Percentiles rank a stretch among this genome's conserved stretches.
These are phyloP conservation scores for Chlorodrepanis virens DNA, from an alignment of 2,113 vertebrate genomes.

Conservation along the genomic window DNA sequence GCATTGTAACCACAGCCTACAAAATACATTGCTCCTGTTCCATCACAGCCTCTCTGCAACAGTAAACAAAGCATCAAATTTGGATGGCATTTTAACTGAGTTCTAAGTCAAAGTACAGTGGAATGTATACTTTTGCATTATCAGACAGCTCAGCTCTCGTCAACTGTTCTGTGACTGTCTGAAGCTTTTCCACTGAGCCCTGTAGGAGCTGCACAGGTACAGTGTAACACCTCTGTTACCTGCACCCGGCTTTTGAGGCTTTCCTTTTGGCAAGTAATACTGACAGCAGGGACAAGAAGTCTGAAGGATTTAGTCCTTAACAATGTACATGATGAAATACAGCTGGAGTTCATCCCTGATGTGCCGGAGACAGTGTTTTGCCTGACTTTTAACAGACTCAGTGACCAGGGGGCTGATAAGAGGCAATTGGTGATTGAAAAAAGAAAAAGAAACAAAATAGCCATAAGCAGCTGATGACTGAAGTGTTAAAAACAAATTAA, in stretches of 20 bases:
- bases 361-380: background rate
- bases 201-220: fast-evolving
- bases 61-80: background rate
- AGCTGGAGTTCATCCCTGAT: background rate
- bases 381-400: background rate
- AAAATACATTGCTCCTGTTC: conserved; percentile 84
- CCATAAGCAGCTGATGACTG: background rate
- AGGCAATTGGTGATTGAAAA: fast-evolving
- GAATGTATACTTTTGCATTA: background rate
- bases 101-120: background rate
- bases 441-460: background rate
- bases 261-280: background rate
- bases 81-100: background rate
- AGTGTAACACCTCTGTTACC: background rate
- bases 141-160: background rate
- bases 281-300: background rate
- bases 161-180: background rate
- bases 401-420: background rate
- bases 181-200: background rate
- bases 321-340: background rate
- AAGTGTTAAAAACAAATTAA: background rate
- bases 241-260: background rate
- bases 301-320: background rate
- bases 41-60: conserved; percentile 79
- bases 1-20: conserved; percentile 94